Percentiles rank a stretch among this genome's conserved stretches.
Evolutionary conservation across 2,797 vertebrate genomes (phyloP).

Genomic region (Phaenicophaeus curvirostris): DNA sequence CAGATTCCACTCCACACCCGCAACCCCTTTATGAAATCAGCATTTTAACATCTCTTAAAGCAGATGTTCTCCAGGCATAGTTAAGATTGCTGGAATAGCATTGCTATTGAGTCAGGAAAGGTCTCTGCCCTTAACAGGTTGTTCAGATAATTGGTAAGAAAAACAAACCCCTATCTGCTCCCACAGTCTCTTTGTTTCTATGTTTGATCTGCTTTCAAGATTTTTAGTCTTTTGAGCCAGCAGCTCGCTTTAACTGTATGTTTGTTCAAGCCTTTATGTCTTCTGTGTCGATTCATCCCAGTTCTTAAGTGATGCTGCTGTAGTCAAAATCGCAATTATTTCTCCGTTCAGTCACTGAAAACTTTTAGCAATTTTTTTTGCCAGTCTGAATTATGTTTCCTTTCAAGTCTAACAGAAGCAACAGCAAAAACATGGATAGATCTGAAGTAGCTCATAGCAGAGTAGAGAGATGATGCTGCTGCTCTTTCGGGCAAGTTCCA

Average conservation of each 20-base stretch:
- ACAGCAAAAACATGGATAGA: neutral
- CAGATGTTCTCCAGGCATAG: neutral
- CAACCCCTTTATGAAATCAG: neutral
- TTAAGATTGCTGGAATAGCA: neutral
- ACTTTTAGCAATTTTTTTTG: neutral
- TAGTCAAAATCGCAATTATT: conserved; percentile 60
- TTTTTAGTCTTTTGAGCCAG: conserved; percentile 7
- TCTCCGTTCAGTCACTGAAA: conserved; percentile 9
- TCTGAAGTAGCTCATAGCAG: neutral
- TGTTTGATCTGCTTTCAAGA: conserved; percentile 44
- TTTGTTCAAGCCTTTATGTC: conserved; percentile 32
- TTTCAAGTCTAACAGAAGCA: conserved; percentile 33
- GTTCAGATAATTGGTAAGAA: conserved; percentile 38
- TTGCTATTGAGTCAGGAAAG: neutral
- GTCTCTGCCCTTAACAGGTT: conserved; percentile 44
- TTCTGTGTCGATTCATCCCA: conserved; percentile 17
- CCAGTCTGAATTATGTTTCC: neutral
- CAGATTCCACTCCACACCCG: neutral
- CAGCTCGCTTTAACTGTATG: conserved; percentile 2
- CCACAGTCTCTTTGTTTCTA: neutral
- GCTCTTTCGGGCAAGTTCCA: neutral
- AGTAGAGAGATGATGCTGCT: neutral
- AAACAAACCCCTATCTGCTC: conserved; percentile 20
- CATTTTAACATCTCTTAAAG: neutral
- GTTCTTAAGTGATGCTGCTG: conserved; percentile 4